Evolutionary conservation across 2,113 vertebrate species (phyloP), one percentile per base, ranked within the genome.

Genomic region (Piprites chloris): DNA sequence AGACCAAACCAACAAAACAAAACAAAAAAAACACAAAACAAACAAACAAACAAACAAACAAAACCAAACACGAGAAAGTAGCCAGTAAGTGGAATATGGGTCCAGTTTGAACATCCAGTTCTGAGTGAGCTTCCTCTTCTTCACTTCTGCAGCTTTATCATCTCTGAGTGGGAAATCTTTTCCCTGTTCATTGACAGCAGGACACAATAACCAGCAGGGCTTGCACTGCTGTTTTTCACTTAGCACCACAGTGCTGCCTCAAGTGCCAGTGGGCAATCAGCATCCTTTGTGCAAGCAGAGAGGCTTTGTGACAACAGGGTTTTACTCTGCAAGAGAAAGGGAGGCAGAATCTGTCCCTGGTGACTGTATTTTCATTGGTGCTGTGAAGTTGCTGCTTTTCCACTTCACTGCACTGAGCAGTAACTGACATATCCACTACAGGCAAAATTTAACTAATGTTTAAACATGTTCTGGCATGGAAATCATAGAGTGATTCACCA

Each of bases 391-490:
- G 1, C 22, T 26, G 11, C 58, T 30, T 82, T 85, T 68, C 44
- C 78, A 32, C 53, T 66, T 8, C 26, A 4, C 26, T 46, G 73
- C 27, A 16, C 39, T 6, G 3, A 91, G 39, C 5, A 78, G 33
- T 49, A 92, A 59, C 27, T 0, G 0, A 8, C 46, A 66, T 39
- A 35, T 28, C 47, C 32, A 12, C 55, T 28, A 65, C 37, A 30
- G 59, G 84, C 30, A 72, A 50, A 78, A 75, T 42, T 46, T 79
- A 53, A 58, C 46, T 82, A 89, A 53, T 44, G 30, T 52, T 92
- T 72, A 89, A 95, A 93, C 44, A 55, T 63, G 52, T n/a, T 85
- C 18, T 89, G 71, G 49, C 82, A 87, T 73, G 78, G 85, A 65
- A 68, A 79, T 19, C 5, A 0, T 6, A 33, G 7, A 35, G 58